These are phyloP conservation scores for Subacronicta megacephala DNA, from an alignment of 2,888 invertebrate species.

Conservation along the genomic window DNA sequence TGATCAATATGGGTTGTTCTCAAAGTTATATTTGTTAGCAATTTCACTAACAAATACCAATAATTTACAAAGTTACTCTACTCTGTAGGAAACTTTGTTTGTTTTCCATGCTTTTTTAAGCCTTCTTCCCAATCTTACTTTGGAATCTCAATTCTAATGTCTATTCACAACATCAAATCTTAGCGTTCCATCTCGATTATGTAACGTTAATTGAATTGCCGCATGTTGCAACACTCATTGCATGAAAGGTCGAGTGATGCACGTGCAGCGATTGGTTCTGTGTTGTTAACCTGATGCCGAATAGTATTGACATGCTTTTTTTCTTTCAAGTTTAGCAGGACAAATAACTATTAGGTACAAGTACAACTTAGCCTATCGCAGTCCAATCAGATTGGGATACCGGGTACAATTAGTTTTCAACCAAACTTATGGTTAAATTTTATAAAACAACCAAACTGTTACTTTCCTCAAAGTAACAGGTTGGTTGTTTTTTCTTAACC, in stretches of 20 bases:
- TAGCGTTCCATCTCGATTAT: slow-evolving; percentile 42
- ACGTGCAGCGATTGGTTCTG: slow-evolving; percentile 40
- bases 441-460: too few species aligned
- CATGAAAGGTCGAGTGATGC: slow-evolving; percentile 43
- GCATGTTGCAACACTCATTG: slow-evolving; percentile 33
- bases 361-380: too few species aligned
- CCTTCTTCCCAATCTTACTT: not conserved
- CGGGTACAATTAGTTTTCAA: too few species aligned
- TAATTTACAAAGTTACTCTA: too few species aligned
- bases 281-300: slow-evolving; percentile 1
- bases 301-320: not conserved
- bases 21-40: not conserved
- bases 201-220: slow-evolving; percentile 46
- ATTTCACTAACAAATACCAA: too few species aligned
- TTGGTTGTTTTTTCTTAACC: too few species aligned
- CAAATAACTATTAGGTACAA: too few species aligned
- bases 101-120: too few species aligned
- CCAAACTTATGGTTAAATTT: too few species aligned
- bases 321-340: not conserved
- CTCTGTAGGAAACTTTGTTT: too few species aligned
- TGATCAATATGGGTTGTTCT: not conserved
- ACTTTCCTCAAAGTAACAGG: too few species aligned
- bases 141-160: not conserved
- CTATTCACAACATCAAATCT: slow-evolving; percentile 34
- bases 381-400: too few species aligned